Percentiles rank a stretch among this genome's conserved stretches.
Evolutionary conservation across 2,888 invertebrate genomes (phyloP).

Genomic region (Rhagium mordax): DNA sequence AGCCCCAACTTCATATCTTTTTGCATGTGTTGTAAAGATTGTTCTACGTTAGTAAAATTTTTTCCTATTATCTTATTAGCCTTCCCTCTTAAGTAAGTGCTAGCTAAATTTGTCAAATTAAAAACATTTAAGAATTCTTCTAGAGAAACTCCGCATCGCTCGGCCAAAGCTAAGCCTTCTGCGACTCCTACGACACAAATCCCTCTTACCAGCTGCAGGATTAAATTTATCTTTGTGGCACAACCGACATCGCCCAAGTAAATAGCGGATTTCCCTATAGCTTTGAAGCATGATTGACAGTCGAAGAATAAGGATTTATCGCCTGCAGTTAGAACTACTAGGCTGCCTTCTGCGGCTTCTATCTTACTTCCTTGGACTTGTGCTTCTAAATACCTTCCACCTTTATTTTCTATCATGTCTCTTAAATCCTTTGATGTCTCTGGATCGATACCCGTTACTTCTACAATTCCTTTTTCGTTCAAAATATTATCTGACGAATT

Average conservation of each 20-base stretch:
- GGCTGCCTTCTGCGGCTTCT: constrained; percentile 90
- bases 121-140: constrained; percentile 92
- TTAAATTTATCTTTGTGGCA: constrained; percentile 95
- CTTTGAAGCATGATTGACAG: constrained; percentile 94
- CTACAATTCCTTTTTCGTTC: constrained; percentile 91
- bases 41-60: constrained; percentile 70
- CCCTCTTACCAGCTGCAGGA: constrained; percentile 84
- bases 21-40: constrained; percentile 94
- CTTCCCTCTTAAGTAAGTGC: constrained; percentile 86
- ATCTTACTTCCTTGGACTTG: constrained; percentile 91
- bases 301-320: constrained; percentile 92
- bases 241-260: constrained; percentile 68
- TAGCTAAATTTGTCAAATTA: constrained; percentile 85
- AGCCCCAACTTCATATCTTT: constrained; percentile 93
- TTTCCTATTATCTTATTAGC: constrained; percentile 74
- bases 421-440: constrained; percentile 94
- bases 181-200: constrained; percentile 91
- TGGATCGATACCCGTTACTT: constrained; percentile 96
- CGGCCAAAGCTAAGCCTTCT: constrained; percentile 94
- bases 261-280: constrained; percentile 80
- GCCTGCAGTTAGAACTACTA: constrained; percentile 93
- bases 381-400: constrained; percentile 94
- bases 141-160: constrained; percentile 90
- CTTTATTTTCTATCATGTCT: constrained; percentile 89
- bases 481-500: constrained; percentile 80